These are phyloP conservation scores for Holothuria scabra DNA, from an alignment of 53 echinoderm and acorn worm genomes.

Conservation along the genomic window DNA sequence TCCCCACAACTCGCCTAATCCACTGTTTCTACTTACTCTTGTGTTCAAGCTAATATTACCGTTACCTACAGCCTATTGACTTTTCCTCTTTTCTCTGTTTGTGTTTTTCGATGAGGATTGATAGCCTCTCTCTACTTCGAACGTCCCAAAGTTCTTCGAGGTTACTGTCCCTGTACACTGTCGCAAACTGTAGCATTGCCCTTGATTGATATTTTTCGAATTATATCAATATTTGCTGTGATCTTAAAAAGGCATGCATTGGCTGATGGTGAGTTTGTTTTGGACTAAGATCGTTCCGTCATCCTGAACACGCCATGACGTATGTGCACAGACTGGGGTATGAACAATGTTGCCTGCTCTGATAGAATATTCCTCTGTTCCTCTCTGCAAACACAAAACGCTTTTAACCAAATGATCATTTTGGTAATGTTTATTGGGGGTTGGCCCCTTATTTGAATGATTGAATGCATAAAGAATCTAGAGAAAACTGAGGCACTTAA, in stretches of 20 bases:
- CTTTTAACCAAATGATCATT: conserved; percentile 23
- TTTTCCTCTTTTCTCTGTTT: conserved; percentile 10
- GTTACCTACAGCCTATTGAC: conserved; percentile 2
- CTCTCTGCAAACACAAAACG: conserved; percentile 3
- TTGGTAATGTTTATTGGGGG: not conserved
- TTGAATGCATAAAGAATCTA: too few relatives aligned
- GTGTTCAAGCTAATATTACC: conserved; percentile 8
- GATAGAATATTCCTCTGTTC: not conserved
- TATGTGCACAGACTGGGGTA: not conserved
- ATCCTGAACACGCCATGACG: conserved; percentile 33
- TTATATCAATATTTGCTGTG: conserved; percentile 24
- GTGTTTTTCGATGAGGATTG: conserved; percentile 22
- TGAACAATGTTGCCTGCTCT: conserved; percentile 21
- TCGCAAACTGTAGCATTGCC: conserved; percentile 40
- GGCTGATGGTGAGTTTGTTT: conserved; percentile 24
- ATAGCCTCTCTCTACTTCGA: conserved; percentile 2
- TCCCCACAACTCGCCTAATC: conserved; percentile 25
- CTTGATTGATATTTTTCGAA: conserved; percentile 36
- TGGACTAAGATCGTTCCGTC: conserved; percentile 24
- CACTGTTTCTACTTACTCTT: conserved; percentile 4
- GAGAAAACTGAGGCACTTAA: too few relatives aligned
- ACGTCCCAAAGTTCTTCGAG: conserved; percentile 5
- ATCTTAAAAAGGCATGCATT: conserved; percentile 30
- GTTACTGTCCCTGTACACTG: conserved; percentile 29
- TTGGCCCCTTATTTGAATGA: too few relatives aligned